Base-by-base conservation (phyloP, 1,140 invertebrate genomes). In the silkworm (Bombyx mori) region DNA sequence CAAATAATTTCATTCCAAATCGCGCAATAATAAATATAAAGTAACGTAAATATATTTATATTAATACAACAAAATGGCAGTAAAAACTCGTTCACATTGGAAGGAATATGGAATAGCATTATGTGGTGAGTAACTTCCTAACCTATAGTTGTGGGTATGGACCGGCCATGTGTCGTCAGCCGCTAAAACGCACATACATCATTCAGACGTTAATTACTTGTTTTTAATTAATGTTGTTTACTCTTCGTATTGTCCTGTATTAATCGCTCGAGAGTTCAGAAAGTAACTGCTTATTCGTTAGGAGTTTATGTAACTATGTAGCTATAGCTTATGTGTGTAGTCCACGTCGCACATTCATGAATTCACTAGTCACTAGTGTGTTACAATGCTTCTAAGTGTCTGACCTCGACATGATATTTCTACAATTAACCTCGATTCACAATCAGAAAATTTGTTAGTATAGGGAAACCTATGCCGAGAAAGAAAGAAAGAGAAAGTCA, bases 31-130 rank as follows among this genome's bases (percentile, higher is more conserved):
- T 60, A 57, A 55, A 63, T 66, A 52, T 66, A 65, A 70, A 73
- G 66, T 75, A 67, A 67, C 60, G 63, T 8, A 26, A 51, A 26
- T 8, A 26, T 35, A 26, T 26, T 50, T 26, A 51, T 22, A 68
- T 73, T 65, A 62, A 68, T 64, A 52, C 66, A 65, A 76, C 69
- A 66, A 69, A 74, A 88, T 88, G 86, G 81, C 84, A 68, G 77
- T 77, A 68, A 86, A 82, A 77, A 78, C 82, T 79, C 80, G 80
- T 73, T 85, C 82, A 74, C 86, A 89, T 77, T 88, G 81, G 85
- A 89, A 88, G 80, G 87, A 89, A 82, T 89, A 89, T 82, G 83
- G 79, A 79, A 86, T 82, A 75, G 86, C 86, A 69, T 75, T 89
- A 56, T 87, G 79, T 81, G 85, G 88, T 89, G 69, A 88, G 85